Evolutionary conservation across 2,797 vertebrate genomes (phyloP).

Genomic region (Leucoraja ocellata): DNA sequence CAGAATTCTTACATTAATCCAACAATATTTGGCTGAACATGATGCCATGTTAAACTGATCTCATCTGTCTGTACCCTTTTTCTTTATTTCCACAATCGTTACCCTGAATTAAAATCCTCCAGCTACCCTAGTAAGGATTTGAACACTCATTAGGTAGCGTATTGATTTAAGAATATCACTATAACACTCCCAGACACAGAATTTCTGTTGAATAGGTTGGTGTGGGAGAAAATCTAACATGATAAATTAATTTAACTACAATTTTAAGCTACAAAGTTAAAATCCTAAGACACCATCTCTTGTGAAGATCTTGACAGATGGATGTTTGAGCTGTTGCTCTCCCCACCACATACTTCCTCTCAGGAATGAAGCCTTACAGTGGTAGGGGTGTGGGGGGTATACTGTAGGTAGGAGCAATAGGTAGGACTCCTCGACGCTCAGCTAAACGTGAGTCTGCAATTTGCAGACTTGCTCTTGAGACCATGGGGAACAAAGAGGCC

Average conservation of each 20-base stretch:
- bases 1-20: too few species aligned
- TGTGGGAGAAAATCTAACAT: background rate
- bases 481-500: constrained; percentile 63
- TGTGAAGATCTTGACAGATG: background rate
- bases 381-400: background rate
- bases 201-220: background rate
- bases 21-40: too few species aligned
- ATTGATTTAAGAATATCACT: too few species aligned
- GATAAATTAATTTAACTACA: background rate
- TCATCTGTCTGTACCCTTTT: background rate
- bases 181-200: background rate
- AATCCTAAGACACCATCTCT: background rate
- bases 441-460: constrained; percentile 44
- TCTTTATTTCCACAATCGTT: background rate
- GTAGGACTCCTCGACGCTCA: background rate
- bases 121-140: background rate
- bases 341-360: background rate
- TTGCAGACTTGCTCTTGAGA: constrained; percentile 71
- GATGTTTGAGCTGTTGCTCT: background rate
- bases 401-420: background rate
- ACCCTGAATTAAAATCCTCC: background rate
- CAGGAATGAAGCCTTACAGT: constrained; percentile 14
- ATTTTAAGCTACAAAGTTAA: background rate
- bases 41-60: too few species aligned
- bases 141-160: background rate